Evolutionary conservation across 2,113 vertebrate genomes (phyloP).

Genomic region (Alectura lathami): DNA sequence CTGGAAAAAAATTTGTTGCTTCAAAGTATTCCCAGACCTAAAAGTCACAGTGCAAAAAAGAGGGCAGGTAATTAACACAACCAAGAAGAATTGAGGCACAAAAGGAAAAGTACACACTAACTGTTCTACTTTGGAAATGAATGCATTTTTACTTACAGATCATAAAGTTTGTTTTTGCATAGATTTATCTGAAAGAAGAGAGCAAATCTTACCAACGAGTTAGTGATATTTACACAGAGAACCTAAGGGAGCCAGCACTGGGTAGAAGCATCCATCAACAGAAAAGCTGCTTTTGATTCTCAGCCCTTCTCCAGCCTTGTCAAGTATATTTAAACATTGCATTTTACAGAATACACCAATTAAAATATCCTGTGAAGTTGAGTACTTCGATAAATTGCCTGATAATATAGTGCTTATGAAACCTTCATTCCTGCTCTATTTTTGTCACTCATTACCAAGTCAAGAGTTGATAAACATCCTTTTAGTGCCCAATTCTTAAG

Average conservation of each 20-base stretch:
- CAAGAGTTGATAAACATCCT: conserved; percentile 84
- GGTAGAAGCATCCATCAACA: conserved; percentile 65
- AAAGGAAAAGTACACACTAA: conserved; percentile 86
- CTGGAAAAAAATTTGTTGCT: conserved; percentile 83
- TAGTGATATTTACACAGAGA: conserved; percentile 78
- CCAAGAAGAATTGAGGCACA: conserved; percentile 86
- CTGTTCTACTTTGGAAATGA: conserved; percentile 94
- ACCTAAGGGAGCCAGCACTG: conserved; percentile 73
- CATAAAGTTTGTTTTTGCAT: conserved; percentile 86
- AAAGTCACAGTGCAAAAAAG: conserved; percentile 83
- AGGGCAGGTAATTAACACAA: conserved; percentile 81
- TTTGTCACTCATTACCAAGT: conserved; percentile 82
- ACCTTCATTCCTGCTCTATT: conserved; percentile 75
- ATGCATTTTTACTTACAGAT: conserved; percentile 99
- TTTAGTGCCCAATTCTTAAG: conserved; percentile 88
- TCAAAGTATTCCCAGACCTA: conserved; percentile 87
- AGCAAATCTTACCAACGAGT: conserved; percentile 83
- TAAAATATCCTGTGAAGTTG: conserved; percentile 73
- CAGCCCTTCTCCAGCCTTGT: conserved; percentile 68
- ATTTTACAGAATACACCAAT: conserved; percentile 78
- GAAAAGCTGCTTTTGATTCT: conserved; percentile 72
- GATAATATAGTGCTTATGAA: conserved; percentile 71
- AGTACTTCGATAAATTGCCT: conserved; percentile 76
- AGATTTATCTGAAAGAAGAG: conserved; percentile 88
- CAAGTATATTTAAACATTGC: conserved; percentile 71